Evolutionary conservation across 2,113 vertebrate genomes (phyloP), one percentile per base, ranked within the genome.

Genomic region (Columba livia): DNA sequence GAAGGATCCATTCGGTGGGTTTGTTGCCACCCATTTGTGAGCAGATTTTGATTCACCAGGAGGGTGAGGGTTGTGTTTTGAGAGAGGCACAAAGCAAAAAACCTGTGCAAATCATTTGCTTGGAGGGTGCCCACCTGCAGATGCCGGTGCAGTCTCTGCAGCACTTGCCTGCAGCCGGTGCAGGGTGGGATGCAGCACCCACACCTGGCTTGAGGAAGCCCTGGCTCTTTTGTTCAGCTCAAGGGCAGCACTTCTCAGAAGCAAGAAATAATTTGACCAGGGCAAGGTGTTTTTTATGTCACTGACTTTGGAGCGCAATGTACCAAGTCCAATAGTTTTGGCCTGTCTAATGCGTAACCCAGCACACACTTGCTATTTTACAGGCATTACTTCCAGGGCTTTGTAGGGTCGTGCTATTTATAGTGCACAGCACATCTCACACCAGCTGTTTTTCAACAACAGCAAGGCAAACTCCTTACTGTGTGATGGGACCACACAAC

Each of bases 1-100:
- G 25, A n/a, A 80, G 29, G 20, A 65, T 36, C 75, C 1, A 0
- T n/a, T 66, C 0, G 0, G 29, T 48, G 72, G 36, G 9, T 26
- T 31, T 56, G 51, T 73, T 66, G 11, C 23, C 44, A 48, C 17
- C 34, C 21, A 3, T 53, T 47, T 21, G 2, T 51, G 24, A 72
- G 13, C 3, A 0, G 48, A 4, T 72, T 89, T 51, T 50, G 19
- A 47, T 78, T 51, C 11, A 6, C 32, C 3, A 5, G 40, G n/a
- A 81, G 60, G 20, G 11, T 6, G 29, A 3, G 18, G 18, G 7
- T 10, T 48, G 50, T 74, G 17, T 66, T 70, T 38, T 11, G 20
- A 57, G 62, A 66, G n/a, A 32, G 29, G 26, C 54, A 42, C 6
- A 5, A 61, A 73, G 82, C 54, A 19, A 21, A 44, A 36, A 19